Evolutionary conservation across 2,797 vertebrate species (phyloP).

Genomic region (Spinus olivaceus): DNA sequence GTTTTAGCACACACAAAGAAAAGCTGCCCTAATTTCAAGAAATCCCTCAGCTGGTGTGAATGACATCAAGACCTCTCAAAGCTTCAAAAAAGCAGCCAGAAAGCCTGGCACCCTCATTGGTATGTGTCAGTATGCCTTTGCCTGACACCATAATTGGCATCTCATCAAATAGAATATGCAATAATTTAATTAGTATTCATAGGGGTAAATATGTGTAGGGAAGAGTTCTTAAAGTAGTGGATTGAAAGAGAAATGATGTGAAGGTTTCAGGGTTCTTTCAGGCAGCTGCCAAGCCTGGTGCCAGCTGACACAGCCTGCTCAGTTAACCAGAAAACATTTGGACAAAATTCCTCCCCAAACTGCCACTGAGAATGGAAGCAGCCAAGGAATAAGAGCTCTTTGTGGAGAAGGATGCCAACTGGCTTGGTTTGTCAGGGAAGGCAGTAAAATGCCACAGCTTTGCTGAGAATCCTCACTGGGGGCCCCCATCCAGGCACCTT

Average conservation of each 20-base stretch:
- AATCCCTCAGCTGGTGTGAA: background rate
- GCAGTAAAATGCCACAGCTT: too few relatives aligned
- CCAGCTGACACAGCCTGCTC: background rate
- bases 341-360: background rate
- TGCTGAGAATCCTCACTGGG: background rate
- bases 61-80: background rate
- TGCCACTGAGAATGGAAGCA: background rate
- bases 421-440: background rate
- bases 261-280: background rate
- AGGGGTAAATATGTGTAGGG: background rate
- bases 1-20: background rate
- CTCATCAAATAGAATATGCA: background rate
- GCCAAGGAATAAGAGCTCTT: background rate
- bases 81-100: background rate
- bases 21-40: background rate
- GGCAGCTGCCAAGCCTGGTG: background rate
- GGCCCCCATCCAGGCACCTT: accelerated
- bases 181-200: constrained; percentile 34
- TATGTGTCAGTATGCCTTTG: background rate
- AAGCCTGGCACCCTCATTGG: background rate
- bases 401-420: background rate
- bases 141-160: background rate
- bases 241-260: background rate
- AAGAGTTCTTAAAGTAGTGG: constrained; percentile 3
- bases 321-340: background rate